A percentile compares a stretch with the other conserved stretches of the same genome.
Conservation (phyloP, 2,113 vertebrate genomes). For the Casuarius casuarius region DNA sequence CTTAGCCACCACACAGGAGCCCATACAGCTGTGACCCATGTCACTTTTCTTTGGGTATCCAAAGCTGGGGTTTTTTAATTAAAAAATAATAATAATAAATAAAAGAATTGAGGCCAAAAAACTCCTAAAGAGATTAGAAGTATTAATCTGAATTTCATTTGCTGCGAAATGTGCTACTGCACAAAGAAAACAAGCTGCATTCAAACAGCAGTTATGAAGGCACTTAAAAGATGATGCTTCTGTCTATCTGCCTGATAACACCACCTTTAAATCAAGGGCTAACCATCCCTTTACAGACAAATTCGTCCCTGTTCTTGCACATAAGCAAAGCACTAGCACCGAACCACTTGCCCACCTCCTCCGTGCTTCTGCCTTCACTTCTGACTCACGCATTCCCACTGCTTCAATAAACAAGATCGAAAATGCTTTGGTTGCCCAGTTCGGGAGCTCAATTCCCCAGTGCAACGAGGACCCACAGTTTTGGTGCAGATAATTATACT, state of each 20-base stretch:
- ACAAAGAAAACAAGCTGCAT: background rate
- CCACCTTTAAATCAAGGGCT: background rate
- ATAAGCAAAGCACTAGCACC: background rate
- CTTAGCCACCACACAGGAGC: background rate
- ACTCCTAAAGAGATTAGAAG: slow-evolving; percentile 8
- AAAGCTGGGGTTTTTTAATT: background rate
- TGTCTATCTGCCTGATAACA: background rate
- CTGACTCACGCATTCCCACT: background rate
- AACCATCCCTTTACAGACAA: background rate
- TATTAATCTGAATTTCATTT: slow-evolving; percentile 16
- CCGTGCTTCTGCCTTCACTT: background rate
- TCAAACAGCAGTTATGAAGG: background rate
- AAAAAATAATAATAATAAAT: too few relatives aligned
- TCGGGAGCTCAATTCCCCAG: background rate
- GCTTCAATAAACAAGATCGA: background rate
- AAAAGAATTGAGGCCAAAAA: background rate
- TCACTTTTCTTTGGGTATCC: background rate
- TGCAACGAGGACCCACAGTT: background rate
- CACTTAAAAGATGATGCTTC: background rate
- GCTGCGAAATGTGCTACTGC: background rate
- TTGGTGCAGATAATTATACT: background rate
- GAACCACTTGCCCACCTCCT: background rate
- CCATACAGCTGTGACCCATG: background rate
- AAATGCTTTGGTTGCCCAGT: background rate
- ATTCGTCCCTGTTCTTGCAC: background rate